Percentiles rank a stretch among this genome's conserved stretches.
Conservation (phyloP, 1,140 invertebrate species). For the Anagrus nilaparvatae region DNA sequence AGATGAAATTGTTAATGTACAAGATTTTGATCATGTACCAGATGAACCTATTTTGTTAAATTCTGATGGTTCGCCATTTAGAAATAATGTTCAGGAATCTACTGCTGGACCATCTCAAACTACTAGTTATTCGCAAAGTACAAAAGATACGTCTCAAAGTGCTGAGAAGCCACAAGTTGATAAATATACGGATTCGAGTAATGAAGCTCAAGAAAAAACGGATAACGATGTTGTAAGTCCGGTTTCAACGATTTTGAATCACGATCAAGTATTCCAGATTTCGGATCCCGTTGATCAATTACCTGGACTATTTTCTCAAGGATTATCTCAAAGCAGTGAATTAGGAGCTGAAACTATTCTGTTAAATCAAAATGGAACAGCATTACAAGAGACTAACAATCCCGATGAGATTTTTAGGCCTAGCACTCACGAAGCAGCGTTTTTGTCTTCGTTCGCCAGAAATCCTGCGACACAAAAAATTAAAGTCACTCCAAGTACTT, state of each 20-base stretch:
- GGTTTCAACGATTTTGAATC: slow-evolving; percentile 42
- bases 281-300: slow-evolving; percentile 37
- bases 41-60: slow-evolving; percentile 36
- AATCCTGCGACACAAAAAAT: background rate
- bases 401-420: slow-evolving; percentile 47
- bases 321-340: slow-evolving; percentile 30
- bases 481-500: too few relatives aligned
- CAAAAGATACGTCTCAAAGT: slow-evolving; percentile 19
- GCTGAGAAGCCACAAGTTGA: slow-evolving; percentile 26
- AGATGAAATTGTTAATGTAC: slow-evolving; percentile 15
- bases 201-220: slow-evolving; percentile 32
- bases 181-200: slow-evolving; percentile 26
- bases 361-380: slow-evolving; percentile 50
- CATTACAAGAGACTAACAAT: slow-evolving; percentile 44
- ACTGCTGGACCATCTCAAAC: too few relatives aligned
- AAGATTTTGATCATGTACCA: slow-evolving; percentile 35
- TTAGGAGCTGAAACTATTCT: slow-evolving; percentile 54
- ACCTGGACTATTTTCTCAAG: slow-evolving; percentile 33
- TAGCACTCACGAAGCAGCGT: too few relatives aligned
- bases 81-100: slow-evolving; percentile 7
- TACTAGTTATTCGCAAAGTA: slow-evolving; percentile 11
- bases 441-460: too few relatives aligned
- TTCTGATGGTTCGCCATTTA: slow-evolving; percentile 31
- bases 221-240: slow-evolving; percentile 29
- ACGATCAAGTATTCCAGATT: slow-evolving; percentile 37